These are phyloP conservation scores for Calephelis nemesis DNA, from an alignment of 1,140 invertebrate species.

Conservation along the genomic window DNA sequence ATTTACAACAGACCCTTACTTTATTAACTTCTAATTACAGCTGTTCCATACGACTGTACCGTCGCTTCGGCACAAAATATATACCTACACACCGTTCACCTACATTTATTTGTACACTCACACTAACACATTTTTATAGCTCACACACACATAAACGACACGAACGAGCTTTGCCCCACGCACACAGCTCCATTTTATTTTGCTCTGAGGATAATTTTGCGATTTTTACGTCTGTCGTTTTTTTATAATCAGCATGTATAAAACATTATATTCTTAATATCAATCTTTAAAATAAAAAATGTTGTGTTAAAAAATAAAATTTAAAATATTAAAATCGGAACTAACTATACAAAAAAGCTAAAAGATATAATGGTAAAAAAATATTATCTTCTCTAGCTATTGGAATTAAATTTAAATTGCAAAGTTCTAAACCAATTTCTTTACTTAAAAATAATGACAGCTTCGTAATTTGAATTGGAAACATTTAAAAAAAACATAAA, in stretches of 20 bases:
- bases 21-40: constrained; percentile 27
- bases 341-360: too few species aligned
- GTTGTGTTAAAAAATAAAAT: too few species aligned
- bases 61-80: constrained; percentile 45
- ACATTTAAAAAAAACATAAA: too few species aligned
- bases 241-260: constrained; percentile 6
- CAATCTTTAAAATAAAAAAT: not conserved
- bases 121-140: constrained; percentile 59
- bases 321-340: too few species aligned
- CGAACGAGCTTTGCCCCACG: constrained; percentile 36
- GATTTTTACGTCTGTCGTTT: constrained; percentile 43
- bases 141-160: constrained; percentile 42
- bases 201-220: constrained; percentile 60
- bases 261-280: not conserved
- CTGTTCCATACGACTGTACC: constrained; percentile 41
- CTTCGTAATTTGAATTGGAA: too few species aligned
- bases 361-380: too few species aligned
- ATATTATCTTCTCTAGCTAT: too few species aligned
- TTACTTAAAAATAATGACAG: too few species aligned
- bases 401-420: too few species aligned
- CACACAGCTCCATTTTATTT: constrained; percentile 51
- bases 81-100: constrained; percentile 67
- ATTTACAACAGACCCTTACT: not conserved
- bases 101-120: constrained; percentile 74
- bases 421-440: too few species aligned